phyloP scores from a whole-genome alignment of 2,888 invertebrate genomes.

The Scaptomyza polygonia region DNA sequence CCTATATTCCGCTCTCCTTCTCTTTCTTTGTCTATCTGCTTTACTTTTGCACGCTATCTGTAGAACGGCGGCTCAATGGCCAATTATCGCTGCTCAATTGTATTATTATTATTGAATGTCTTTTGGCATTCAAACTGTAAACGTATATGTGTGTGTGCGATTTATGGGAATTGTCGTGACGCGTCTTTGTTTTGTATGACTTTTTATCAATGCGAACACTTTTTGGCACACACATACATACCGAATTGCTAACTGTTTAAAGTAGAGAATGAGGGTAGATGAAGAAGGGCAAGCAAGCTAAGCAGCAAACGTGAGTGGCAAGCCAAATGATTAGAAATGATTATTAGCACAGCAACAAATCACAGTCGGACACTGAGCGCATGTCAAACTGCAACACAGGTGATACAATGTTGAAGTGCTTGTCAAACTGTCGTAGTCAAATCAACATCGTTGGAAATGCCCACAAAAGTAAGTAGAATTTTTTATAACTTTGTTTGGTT shows the following conservation, averaged over 20 bases:
- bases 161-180: conserved; percentile 65
- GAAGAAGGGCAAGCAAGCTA: background rate
- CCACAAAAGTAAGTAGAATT: conserved; percentile 11
- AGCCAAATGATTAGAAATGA: conserved; percentile 44
- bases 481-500: background rate
- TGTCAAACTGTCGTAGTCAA: conserved; percentile 45
- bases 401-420: conserved; percentile 25
- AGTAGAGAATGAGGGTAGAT: background rate
- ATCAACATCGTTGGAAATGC: conserved; percentile 39
- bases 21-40: conserved; percentile 2
- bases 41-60: conserved; percentile 13
- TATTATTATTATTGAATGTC: conserved; percentile 76
- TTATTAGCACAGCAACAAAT: conserved; percentile 35
- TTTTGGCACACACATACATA: conserved; percentile 16
- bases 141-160: conserved; percentile 16
- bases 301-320: conserved; percentile 52
- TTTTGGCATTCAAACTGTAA: conserved; percentile 39
- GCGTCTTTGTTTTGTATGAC: conserved; percentile 43
- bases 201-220: conserved; percentile 45
- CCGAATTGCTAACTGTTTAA: conserved; percentile 59
- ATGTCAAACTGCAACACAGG: conserved; percentile 45
- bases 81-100: conserved; percentile 76
- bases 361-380: conserved; percentile 33
- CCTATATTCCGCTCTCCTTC: background rate
- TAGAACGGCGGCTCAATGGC: conserved; percentile 49